Base-by-base conservation (phyloP, 1,140 invertebrate species). In the Drosophila neocordata region DNA sequence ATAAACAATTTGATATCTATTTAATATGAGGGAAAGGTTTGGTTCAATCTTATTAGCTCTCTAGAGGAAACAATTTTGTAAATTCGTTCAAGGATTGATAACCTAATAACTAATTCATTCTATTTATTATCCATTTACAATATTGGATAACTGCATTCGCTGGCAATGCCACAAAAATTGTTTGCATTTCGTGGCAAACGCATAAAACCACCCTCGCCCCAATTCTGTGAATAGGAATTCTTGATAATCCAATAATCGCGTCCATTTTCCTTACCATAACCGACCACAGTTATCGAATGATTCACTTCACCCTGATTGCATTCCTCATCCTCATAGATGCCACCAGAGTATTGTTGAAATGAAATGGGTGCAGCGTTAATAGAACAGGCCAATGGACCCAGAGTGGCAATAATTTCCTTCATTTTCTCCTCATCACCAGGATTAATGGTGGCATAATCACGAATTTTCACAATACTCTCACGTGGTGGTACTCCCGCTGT, bases 191-290 rank as follows among this genome's bases (percentile, higher is more conserved):
- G 92, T 0, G 93, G 87, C 79, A 96, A 93, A 63, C 93, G 93
- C 70, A 97, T 94, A 91, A 95, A 97, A 3, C 96, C 96, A 20
- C 93, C 92, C 65, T 95, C 92, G 2, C 96, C 96, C 95, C 95
- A 97, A 27, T 91, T 89, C 11, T 92, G 87, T 0, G 95, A 94
- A 92, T 95, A 96, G 0, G 94, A 94, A 92, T 97, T 97, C 91
- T 97, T 97, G 15, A 97, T 93, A 41, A 97, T 93, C 96, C 96
- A 97, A 91, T 96, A 97, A 59, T 96, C 94, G 13, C 93, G 84
- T 0, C 93, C 93, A 64, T 92, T 91, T 67, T 93, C 93, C 0
- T 91, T 92, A 9, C 95, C 94, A 63, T 94, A 94, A 11, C 94
- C 94, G 0, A 95, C 93, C 0, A 94, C 92, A 0, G 93, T 91